These are phyloP conservation scores for Parelbella ahira DNA, from an alignment of 2,888 invertebrate species.

Conservation along the genomic window DNA sequence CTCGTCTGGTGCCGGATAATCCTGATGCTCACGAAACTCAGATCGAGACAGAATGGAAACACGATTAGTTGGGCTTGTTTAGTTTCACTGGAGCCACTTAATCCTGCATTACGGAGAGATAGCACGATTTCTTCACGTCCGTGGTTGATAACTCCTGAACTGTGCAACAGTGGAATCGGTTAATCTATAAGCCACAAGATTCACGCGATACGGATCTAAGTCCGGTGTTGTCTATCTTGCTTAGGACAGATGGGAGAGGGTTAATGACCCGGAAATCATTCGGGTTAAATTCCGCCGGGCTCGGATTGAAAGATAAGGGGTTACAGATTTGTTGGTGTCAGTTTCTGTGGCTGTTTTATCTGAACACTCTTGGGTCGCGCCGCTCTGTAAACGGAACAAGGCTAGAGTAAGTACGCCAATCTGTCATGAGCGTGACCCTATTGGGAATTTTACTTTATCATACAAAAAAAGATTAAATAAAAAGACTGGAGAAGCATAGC, in stretches of 20 bases:
- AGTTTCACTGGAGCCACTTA: constrained; percentile 75
- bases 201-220: constrained; percentile 75
- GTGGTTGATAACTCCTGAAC: constrained; percentile 74
- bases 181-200: constrained; percentile 70
- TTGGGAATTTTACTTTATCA: neutral
- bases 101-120: constrained; percentile 71
- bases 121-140: constrained; percentile 75
- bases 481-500: too few species aligned
- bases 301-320: constrained; percentile 75
- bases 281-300: constrained; percentile 70
- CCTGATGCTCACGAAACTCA: constrained; percentile 67
- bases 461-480: too few species aligned
- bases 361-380: constrained; percentile 22
- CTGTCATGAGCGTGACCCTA: constrained; percentile 20
- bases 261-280: constrained; percentile 80
- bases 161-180: constrained; percentile 62
- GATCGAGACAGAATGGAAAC: constrained; percentile 71
- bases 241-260: constrained; percentile 69
- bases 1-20: constrained; percentile 64
- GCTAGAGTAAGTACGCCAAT: constrained; percentile 27
- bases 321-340: constrained; percentile 73
- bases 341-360: constrained; percentile 34
- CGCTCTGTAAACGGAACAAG: constrained; percentile 18
- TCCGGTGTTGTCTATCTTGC: constrained; percentile 79
- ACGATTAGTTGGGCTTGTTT: constrained; percentile 75